Percentiles rank a stretch among this genome's conserved stretches.
Evolutionary conservation across 2,797 vertebrate genomes (phyloP).

Genomic region (Typhlichthys eigenmanni): DNA sequence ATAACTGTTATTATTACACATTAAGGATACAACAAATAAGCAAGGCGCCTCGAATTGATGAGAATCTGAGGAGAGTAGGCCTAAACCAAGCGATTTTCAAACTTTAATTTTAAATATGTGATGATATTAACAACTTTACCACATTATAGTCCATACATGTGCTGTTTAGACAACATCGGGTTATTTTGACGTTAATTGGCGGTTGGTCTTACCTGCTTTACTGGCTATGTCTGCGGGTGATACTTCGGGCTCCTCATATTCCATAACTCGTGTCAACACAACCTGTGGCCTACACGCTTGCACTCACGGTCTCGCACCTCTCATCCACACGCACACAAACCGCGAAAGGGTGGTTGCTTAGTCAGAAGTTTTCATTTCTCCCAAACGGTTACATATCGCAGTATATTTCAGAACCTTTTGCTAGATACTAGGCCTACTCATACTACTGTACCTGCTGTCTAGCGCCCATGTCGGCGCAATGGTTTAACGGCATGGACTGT

Average conservation of each 20-base stretch:
- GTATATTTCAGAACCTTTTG: neutral
- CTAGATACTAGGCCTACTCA: no score
- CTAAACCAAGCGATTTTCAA: no score
- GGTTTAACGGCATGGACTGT: conserved; percentile 59
- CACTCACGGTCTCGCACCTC: conserved; percentile 19
- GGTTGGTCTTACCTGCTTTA: conserved; percentile 57
- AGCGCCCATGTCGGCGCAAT: conserved; percentile 64
- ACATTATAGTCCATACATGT: no score
- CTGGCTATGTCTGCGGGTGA: conserved; percentile 47
- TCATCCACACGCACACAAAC: conserved; percentile 13
- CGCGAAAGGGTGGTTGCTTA: conserved; percentile 4
- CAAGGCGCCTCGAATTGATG: no score
- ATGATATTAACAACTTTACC: no score
- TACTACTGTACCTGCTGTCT: conserved; percentile 43
- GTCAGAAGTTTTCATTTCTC: conserved; percentile 19
- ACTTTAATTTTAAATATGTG: no score
- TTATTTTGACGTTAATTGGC: neutral
- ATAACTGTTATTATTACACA: neutral
- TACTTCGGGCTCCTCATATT: conserved; percentile 66
- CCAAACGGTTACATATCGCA: conserved; percentile 19
- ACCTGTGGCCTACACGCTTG: conserved; percentile 29
- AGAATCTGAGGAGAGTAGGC: no score
- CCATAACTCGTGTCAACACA: conserved; percentile 64
- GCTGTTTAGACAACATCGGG: neutral
- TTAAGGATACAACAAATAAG: no score